Conservation (phyloP, 2,888 invertebrate species). For the Drosophila niveifrons region DNA sequence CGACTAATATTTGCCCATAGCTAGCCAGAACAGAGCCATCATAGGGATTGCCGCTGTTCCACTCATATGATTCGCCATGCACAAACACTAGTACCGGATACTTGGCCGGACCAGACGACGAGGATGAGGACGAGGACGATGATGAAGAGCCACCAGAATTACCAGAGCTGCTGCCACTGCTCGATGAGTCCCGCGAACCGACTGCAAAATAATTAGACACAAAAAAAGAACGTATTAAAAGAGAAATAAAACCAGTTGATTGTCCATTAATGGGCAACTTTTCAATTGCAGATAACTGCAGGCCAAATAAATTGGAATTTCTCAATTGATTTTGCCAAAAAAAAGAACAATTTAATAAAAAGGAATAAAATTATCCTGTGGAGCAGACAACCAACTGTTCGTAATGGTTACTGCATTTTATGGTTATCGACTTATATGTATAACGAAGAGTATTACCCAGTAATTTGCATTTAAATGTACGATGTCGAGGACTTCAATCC, state of each 20-base stretch:
- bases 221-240: slow-evolving; percentile 17
- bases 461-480: slow-evolving; percentile 50
- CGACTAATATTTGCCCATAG: slow-evolving; percentile 95
- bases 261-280: slow-evolving; percentile 32
- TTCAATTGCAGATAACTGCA: slow-evolving; percentile 47
- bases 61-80: slow-evolving; percentile 98
- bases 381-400: slow-evolving; percentile 36
- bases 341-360: background rate
- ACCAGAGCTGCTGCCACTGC: slow-evolving; percentile 57
- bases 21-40: slow-evolving; percentile 98
- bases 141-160: slow-evolving; percentile 54
- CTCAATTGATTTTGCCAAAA: slow-evolving; percentile 35
- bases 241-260: slow-evolving; percentile 10
- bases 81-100: slow-evolving; percentile 97
- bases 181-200: slow-evolving; percentile 83
- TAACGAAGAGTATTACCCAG: slow-evolving; percentile 13
- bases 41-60: slow-evolving; percentile 99
- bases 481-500: slow-evolving; percentile 23
- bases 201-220: slow-evolving; percentile 75
- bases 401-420: slow-evolving; percentile 48
- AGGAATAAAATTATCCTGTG: slow-evolving; percentile 13
- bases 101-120: slow-evolving; percentile 85
- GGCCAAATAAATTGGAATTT: slow-evolving; percentile 11
- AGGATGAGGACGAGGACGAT: slow-evolving; percentile 78
- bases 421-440: slow-evolving; percentile 30